Base-by-base conservation (phyloP, 2,113 vertebrate species). In the Gopherus evgoodei region DNA sequence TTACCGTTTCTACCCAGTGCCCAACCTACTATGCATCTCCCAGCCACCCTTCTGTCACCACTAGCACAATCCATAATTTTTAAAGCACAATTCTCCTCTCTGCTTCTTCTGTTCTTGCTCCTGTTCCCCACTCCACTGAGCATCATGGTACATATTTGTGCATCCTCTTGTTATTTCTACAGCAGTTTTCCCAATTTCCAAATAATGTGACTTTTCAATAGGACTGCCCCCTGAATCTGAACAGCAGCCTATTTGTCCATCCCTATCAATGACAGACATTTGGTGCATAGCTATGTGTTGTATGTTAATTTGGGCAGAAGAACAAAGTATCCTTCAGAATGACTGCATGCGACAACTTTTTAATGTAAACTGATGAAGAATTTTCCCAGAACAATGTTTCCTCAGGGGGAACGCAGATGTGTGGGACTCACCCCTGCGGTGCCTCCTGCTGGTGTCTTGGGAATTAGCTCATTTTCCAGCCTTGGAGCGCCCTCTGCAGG, bases 21-120 rank as follows among this genome's bases (percentile, higher is more conserved):
- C 84, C 50, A 80, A 12, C 27, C 52, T 27, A 13, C 44, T 29
- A 4, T 0, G 0, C 42, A 3, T 83, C 42, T 54, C 57, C 42
- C 89, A 59, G 52, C 9, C 10, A 3, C 49, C 0, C 0, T 19
- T 78, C 1, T 54, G 1, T 22, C n/a, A 72, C 14, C 56, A 83
- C 31, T 22, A 54, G 29, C 21, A 12, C 69, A 83, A 24, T 14
- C 12, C 12, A 31, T 59, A 50, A 35, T 76, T 44, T 69, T 76
- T 44, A 12, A 87, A 72, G 31, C 87, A 35, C 12, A 31, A 44
- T 38, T 72, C 11, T 89, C 5, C 38, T 72, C 35, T 38, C n/a
- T 11, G 5, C 53, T 83, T 47, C 92, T 10, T 35, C 19, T 6
- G 16, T 31, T 85, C 31, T 24, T 85, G 49, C 59, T 0, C 0